Base-by-base conservation (phyloP, 2,113 vertebrate genomes). In the Raja brachyura region DNA sequence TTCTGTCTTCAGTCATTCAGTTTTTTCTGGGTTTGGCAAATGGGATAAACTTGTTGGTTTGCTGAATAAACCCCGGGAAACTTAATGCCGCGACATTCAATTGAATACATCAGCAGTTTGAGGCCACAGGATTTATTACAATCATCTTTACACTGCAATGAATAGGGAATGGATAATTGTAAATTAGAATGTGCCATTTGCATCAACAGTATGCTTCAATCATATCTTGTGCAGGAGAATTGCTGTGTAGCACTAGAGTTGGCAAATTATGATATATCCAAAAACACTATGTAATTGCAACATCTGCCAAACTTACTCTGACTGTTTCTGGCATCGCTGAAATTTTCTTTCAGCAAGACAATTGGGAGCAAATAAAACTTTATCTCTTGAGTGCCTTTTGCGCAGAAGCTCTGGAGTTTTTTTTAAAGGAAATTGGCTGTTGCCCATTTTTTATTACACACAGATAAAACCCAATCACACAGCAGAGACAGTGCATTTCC, bases 241-340 rank as follows among this genome's bases (percentile, higher is more conserved):
- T 68, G 73, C 20, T 92, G 90, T 54, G 39, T 74, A 74, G 25
- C 68, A 74, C 9, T 22, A 73, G 66, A 92, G 7, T 7, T 25
- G 39, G 63, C 63, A 92, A 92, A 74, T 74, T 11, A 54, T 92
- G 90, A 92, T 73, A 73, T 28, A 92, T 92, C 39, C 11, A 68
- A 73, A 25, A 92, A 92, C 39, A 92, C 18, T 73, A 59, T 54
- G 7, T 92, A 92, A 92, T 92, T 92, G 90, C 68, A 92, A 92
- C 68, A 54, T 92, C 66, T 92, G 68, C 33, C 90, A 92, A 18
- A 73, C 33, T 92, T 70, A 39, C 18, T 73, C 66, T 92, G 20
- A 20, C 90, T 48, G 33, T 54, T 92, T 25, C 68, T 54, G 4
- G 31, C 90, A 39, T 48, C n/a, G 22, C 33, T 92, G 33, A 92